A percentile compares a stretch with the other conserved stretches of the same genome.
Evolutionary conservation across 1,140 invertebrate species (phyloP).

Genomic region (Drosophila setifemur): DNA sequence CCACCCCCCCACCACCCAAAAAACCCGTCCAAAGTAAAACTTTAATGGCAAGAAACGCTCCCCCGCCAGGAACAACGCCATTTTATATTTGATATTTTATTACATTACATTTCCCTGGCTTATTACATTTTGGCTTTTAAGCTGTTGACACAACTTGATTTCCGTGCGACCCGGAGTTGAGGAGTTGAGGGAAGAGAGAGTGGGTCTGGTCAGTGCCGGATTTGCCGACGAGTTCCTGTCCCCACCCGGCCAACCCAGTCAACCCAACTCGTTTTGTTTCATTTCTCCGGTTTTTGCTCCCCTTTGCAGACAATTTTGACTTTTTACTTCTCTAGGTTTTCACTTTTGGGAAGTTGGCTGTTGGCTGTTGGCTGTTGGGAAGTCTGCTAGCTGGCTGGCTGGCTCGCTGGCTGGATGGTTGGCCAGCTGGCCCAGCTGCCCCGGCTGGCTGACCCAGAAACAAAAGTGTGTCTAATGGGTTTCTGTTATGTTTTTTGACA

Average conservation of each 20-base stretch:
- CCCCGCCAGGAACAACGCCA: slow-evolving; percentile 35
- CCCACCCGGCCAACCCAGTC: slow-evolving; percentile 24
- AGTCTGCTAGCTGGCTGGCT: neutral
- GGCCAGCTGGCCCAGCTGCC: neutral
- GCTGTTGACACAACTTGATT: slow-evolving; percentile 81
- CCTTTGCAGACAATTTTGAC: slow-evolving; percentile 36
- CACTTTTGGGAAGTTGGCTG: slow-evolving; percentile 62
- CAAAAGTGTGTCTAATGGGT: slow-evolving; percentile 74
- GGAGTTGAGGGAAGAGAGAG: neutral
- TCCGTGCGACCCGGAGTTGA: slow-evolving; percentile 40
- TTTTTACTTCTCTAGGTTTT: slow-evolving; percentile 41
- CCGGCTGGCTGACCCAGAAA: slow-evolving; percentile 65
- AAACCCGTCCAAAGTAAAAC: slow-evolving; percentile 57
- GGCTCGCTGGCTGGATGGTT: neutral
- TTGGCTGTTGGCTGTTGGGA: neutral
- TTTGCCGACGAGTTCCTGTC: slow-evolving; percentile 36
- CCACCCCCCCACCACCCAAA: neutral
- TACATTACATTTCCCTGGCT: slow-evolving; percentile 81
- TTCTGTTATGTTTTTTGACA: slow-evolving; percentile 80
- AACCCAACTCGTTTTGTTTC: slow-evolving; percentile 62
- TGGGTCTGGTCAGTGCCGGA: slow-evolving; percentile 33
- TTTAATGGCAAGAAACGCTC: slow-evolving; percentile 76
- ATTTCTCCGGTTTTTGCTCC: slow-evolving; percentile 5
- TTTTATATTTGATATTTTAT: slow-evolving; percentile 81
- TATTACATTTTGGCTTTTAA: slow-evolving; percentile 81